These are phyloP conservation scores for Eristalinus aeneus DNA, from an alignment of 2,888 invertebrate species.

Conservation along the genomic window DNA sequence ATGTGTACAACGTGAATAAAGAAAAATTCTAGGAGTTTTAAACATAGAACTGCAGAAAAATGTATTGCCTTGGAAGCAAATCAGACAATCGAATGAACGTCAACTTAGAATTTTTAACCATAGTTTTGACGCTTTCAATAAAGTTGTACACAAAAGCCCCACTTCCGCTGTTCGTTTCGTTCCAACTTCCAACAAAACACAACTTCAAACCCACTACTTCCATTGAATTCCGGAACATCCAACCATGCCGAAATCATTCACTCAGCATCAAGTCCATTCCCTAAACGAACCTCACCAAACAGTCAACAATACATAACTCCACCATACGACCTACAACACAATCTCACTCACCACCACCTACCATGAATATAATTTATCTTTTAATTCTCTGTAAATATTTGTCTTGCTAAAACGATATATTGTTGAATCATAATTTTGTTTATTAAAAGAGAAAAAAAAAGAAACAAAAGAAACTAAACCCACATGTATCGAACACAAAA, in stretches of 20 bases:
- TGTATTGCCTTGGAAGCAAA: too few species aligned
- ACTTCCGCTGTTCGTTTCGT: too few species aligned
- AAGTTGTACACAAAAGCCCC: too few species aligned
- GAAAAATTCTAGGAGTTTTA: too few species aligned
- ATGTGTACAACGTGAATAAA: too few species aligned
- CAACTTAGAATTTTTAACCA: too few species aligned
- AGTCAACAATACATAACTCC: not conserved
- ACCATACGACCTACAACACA: not conserved
- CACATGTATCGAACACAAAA: not conserved
- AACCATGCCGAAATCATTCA: not conserved
- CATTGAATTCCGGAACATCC: too few species aligned
- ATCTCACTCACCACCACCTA: not conserved
- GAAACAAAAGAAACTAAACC: not conserved
- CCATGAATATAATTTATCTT: not conserved
- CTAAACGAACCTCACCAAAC: not conserved
- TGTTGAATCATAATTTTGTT: slow-evolving; percentile 1
- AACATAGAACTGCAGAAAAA: too few species aligned
- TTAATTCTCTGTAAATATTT: not conserved
- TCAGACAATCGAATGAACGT: too few species aligned
- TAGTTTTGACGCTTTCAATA: too few species aligned
- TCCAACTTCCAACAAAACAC: not conserved
- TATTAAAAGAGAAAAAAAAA: not conserved
- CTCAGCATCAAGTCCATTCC: not conserved
- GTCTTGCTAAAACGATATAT: not conserved
- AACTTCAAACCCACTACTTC: not conserved